Conservation (phyloP, 2,113 vertebrate species). For the Himantopus leucocephalus region DNA sequence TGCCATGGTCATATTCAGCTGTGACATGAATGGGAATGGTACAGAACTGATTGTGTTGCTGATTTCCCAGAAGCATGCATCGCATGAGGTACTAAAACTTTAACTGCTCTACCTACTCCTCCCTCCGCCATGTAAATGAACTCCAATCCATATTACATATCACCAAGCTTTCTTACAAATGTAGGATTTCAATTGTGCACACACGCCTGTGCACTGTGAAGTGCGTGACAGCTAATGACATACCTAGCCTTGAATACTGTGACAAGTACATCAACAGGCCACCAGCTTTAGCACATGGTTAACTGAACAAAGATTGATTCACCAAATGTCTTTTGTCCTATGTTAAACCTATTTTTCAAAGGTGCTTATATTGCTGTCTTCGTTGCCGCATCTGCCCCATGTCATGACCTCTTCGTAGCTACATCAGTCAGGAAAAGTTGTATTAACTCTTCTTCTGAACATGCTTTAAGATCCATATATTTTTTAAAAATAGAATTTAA, state of each 20-base stretch:
- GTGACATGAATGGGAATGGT: neutral
- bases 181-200: neutral
- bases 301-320: neutral
- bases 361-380: neutral
- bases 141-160: neutral
- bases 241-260: neutral
- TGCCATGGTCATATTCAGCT: neutral
- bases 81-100: neutral
- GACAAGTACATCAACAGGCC: neutral
- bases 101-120: neutral
- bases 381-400: neutral
- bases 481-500: neutral
- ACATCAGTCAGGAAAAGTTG: neutral
- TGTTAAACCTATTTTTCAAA: neutral
- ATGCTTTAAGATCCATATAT: neutral
- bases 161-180: neutral
- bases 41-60: neutral
- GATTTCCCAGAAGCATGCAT: neutral
- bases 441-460: neutral
- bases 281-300: neutral
- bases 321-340: neutral
- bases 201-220: neutral
- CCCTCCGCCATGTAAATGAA: neutral
- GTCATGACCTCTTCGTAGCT: neutral
- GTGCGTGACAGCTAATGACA: neutral